Conservation (phyloP, 2,888 invertebrate species). For the Orthonychiurus folsomi region DNA sequence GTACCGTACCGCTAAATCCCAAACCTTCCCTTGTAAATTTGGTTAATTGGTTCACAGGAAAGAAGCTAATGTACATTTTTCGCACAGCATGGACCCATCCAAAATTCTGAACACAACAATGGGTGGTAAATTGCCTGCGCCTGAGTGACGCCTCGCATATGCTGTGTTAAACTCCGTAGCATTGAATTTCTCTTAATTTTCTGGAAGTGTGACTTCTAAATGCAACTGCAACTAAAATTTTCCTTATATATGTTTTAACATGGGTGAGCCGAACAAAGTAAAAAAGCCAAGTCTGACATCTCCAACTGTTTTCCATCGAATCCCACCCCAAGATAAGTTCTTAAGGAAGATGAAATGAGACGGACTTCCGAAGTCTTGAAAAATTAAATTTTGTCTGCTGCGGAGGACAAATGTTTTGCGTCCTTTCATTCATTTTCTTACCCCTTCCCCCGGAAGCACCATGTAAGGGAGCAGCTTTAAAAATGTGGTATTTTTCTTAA, state of each 20-base stretch:
- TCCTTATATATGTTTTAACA: no score
- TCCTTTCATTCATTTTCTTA: not conserved
- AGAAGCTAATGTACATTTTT: not conserved
- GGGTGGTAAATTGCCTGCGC: not conserved
- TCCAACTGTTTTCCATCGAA: not conserved
- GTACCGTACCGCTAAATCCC: not conserved
- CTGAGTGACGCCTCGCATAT: not conserved
- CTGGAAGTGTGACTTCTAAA: no score
- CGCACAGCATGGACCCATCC: not conserved
- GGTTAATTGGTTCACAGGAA: not conserved
- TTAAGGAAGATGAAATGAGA: no score
- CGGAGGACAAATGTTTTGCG: not conserved
- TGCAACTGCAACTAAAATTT: no score
- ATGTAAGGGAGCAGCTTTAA: no score
- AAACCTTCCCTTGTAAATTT: not conserved
- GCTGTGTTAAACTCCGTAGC: not conserved
- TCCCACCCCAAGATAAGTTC: not conserved
- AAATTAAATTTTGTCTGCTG: not conserved
- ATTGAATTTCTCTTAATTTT: not conserved
- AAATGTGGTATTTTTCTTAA: not conserved
- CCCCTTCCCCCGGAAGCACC: not conserved
- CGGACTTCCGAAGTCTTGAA: no score
- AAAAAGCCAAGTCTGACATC: not conserved
- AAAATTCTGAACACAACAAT: not conserved
- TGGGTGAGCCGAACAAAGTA: no score